These are phyloP conservation scores for Nesogale talazaci DNA, from an alignment of 2,113 vertebrate species.

Conservation along the genomic window DNA sequence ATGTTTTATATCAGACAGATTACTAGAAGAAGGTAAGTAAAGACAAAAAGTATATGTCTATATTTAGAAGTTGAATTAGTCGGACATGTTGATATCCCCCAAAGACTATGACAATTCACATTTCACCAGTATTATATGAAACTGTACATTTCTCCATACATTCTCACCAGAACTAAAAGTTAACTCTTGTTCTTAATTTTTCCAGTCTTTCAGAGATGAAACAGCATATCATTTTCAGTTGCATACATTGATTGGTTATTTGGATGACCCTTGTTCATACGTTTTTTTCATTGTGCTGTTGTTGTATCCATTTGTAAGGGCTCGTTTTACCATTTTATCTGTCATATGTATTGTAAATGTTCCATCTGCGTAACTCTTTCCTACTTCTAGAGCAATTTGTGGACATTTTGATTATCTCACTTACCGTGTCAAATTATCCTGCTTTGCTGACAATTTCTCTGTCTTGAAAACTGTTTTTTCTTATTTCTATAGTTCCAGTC, in stretches of 20 bases:
- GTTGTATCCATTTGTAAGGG: neutral
- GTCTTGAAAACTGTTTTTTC: neutral
- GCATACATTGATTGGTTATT: neutral
- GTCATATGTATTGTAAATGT: neutral
- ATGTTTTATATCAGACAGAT: neutral
- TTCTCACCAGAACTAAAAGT: neutral
- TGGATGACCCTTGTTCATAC: neutral
- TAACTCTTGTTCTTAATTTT: conserved; percentile 30
- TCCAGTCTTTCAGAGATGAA: neutral
- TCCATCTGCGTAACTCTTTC: conserved; percentile 21
- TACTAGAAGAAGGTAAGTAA: neutral
- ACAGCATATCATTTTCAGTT: conserved; percentile 15
- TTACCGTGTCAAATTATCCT: neutral
- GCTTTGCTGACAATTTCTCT: conserved; percentile 31
- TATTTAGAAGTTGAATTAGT: conserved; percentile 33
- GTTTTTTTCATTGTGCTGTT: neutral
- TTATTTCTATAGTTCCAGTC: neutral
- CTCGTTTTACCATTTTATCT: conserved; percentile 4
- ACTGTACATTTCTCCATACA: neutral
- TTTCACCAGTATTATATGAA: neutral
- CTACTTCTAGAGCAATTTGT: neutral
- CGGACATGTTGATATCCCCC: neutral
- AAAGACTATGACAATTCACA: neutral
- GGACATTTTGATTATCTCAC: conserved; percentile 10
- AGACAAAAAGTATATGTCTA: neutral